phyloP scores from a whole-genome alignment of 2,888 invertebrate species.

The Drosophila fulvimacula region DNA sequence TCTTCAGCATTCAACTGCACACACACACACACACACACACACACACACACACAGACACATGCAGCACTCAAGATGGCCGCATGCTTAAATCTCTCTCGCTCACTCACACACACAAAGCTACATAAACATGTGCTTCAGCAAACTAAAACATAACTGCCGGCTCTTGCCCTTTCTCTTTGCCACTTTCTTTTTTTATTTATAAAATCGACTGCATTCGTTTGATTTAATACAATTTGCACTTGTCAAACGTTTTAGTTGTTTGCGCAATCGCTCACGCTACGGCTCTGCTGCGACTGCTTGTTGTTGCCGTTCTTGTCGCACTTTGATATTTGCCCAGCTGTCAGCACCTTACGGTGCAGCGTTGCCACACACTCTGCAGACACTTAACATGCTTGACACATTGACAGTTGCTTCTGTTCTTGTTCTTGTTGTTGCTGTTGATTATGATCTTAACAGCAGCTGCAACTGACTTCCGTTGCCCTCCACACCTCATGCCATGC shows the following conservation, averaged over 20 bases:
- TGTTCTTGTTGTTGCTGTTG: slow-evolving; percentile 11
- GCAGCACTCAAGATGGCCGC: slow-evolving; percentile 10
- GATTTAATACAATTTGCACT: slow-evolving; percentile 17
- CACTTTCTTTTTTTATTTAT: not conserved
- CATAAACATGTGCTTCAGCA: slow-evolving; percentile 1
- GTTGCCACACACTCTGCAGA: slow-evolving; percentile 27
- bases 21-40: not conserved
- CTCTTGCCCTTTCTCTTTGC: not conserved
- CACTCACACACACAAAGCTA: not conserved
- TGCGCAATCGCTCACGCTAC: slow-evolving; percentile 18
- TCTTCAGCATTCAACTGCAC: slow-evolving; percentile 19
- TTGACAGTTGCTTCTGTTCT: slow-evolving; percentile 25
- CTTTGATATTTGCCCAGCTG: slow-evolving; percentile 8
- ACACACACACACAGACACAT: not conserved
- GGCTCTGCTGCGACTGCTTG: not conserved
- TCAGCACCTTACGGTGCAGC: slow-evolving; percentile 12
- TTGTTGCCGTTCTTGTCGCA: slow-evolving; percentile 4
- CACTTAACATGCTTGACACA: slow-evolving; percentile 32
- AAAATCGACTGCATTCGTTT: slow-evolving; percentile 9
- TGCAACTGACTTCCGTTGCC: slow-evolving; percentile 14
- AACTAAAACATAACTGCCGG: slow-evolving; percentile 12
- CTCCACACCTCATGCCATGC: not conserved
- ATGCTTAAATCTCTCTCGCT: not conserved
- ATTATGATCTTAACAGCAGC: slow-evolving; percentile 40
- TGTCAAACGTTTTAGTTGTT: slow-evolving; percentile 13